Conservation (phyloP, 2,797 vertebrate genomes). For the Calcarius lapponicus region DNA sequence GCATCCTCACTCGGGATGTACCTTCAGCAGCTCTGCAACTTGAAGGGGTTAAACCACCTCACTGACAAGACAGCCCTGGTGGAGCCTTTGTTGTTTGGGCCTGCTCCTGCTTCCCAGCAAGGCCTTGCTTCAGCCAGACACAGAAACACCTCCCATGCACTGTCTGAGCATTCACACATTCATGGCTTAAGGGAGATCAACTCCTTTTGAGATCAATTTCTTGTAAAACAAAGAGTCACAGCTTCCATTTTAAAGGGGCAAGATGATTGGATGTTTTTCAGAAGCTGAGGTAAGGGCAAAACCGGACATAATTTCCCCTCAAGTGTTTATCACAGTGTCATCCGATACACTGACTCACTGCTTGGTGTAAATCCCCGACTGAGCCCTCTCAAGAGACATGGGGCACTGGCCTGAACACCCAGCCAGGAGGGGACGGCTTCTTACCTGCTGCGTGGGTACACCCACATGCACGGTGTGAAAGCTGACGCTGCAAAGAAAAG, state of each 20-base stretch:
- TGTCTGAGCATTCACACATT: background rate
- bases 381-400: background rate
- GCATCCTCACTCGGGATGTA: background rate
- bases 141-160: background rate
- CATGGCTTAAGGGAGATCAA: background rate
- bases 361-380: accelerated
- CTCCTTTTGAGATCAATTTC: background rate
- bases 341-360: accelerated
- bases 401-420: background rate
- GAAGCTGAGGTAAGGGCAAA: background rate
- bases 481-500: conserved; percentile 3
- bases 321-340: background rate
- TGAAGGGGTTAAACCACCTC: background rate
- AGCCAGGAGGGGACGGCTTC: background rate
- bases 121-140: background rate
- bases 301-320: background rate
- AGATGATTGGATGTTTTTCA: background rate
- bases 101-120: background rate
- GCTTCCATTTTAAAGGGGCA: background rate
- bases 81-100: background rate
- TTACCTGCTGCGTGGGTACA: background rate
- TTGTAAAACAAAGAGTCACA: background rate
- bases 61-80: background rate
- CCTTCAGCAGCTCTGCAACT: background rate
- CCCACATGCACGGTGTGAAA: background rate